A percentile compares a stretch with the other conserved stretches of the same genome.
These are phyloP conservation scores for Pheosia gnoma DNA, from an alignment of 2,888 invertebrate species.

Conservation along the genomic window DNA sequence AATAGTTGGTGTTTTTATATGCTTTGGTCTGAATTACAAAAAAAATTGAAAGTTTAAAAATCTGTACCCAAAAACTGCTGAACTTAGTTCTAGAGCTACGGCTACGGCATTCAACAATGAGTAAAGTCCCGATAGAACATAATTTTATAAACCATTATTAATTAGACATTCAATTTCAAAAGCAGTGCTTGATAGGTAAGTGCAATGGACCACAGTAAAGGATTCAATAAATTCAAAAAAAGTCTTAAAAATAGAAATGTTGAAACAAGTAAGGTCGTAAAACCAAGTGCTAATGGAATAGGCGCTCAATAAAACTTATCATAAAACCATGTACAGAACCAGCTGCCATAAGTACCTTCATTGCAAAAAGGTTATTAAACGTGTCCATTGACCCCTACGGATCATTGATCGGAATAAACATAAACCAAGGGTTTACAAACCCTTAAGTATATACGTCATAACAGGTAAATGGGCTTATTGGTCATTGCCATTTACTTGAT, in stretches of 20 bases:
- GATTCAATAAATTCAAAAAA: too few relatives aligned
- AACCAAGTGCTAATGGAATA: not conserved
- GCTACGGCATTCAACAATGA: too few relatives aligned
- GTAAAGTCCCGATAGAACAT: too few relatives aligned
- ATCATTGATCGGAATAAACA: not conserved
- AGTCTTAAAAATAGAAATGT: not conserved
- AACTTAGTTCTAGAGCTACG: too few relatives aligned
- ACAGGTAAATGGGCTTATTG: not conserved
- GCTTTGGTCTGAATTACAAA: too few relatives aligned
- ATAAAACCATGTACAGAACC: slow-evolving; percentile 10
- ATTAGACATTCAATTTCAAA: too few relatives aligned
- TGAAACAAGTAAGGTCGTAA: not conserved
- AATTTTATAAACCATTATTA: too few relatives aligned
- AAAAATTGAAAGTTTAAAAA: too few relatives aligned
- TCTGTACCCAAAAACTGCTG: too few relatives aligned
- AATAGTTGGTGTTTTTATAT: too few relatives aligned
- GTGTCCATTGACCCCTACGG: not conserved
- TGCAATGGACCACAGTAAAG: not conserved
- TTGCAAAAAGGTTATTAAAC: too few relatives aligned
- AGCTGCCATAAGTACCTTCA: too few relatives aligned
- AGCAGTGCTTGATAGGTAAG: not conserved
- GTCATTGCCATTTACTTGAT: not conserved
- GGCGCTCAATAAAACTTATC: slow-evolving; percentile 11
- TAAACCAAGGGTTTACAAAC: not conserved
- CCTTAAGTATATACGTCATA: not conserved